Percentiles rank a stretch among this genome's conserved stretches.
phyloP scores from a whole-genome alignment of 2,797 vertebrate species.

The Microctenopoma lineatum region DNA sequence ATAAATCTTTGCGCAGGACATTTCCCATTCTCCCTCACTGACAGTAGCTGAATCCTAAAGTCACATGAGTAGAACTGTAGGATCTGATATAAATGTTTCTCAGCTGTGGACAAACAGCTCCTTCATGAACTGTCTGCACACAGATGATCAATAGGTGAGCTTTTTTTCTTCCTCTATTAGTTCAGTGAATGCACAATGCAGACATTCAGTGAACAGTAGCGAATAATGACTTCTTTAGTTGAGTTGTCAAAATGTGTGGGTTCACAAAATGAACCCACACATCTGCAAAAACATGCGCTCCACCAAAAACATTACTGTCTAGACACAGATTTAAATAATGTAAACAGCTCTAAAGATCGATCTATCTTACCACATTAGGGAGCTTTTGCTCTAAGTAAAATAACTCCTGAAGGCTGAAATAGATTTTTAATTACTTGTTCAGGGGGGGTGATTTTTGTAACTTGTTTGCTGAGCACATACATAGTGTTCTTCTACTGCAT shows the following conservation, averaged over 20 bases:
- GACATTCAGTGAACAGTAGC: too few species aligned
- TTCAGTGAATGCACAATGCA: background rate
- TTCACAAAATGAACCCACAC: too few species aligned
- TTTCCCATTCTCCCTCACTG: background rate
- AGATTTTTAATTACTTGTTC: background rate
- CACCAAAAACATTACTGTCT: too few species aligned
- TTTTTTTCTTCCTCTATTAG: slow-evolving; percentile 4
- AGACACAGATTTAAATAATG: slow-evolving; percentile 1
- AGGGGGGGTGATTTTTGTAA: background rate
- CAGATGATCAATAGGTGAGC: slow-evolving; percentile 15
- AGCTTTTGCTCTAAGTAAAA: background rate
- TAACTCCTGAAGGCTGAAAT: slow-evolving; percentile 5
- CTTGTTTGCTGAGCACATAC: slow-evolving; percentile 6
- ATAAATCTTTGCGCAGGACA: slow-evolving; percentile 26
- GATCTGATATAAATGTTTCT: background rate
- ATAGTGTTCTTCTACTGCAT: background rate
- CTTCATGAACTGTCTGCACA: slow-evolving; percentile 1
- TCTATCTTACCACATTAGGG: background rate
- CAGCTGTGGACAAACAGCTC: background rate
- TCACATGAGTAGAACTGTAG: background rate
- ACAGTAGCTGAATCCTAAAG: slow-evolving; percentile 19
- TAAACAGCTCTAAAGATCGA: background rate
- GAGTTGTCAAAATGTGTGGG: too few species aligned
- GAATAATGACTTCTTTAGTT: too few species aligned
- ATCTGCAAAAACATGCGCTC: too few species aligned